Base-by-base conservation (phyloP, 2,888 invertebrate species). In the Bombyx huttoni region DNA sequence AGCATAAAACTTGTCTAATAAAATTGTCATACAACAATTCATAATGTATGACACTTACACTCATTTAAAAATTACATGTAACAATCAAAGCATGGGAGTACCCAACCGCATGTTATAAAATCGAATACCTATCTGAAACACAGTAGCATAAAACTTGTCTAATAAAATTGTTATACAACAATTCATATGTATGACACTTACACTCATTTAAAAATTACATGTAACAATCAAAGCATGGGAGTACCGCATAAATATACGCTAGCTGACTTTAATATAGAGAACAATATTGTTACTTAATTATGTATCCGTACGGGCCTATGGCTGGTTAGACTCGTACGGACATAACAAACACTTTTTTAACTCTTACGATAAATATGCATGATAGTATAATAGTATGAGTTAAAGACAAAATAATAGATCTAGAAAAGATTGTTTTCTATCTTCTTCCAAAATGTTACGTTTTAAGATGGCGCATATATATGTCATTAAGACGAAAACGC, bases 271-370 rank as follows among this genome's bases (percentile, higher is more conserved):
- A 64, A 62, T 69, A 71, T 68, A 64, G 67, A 70, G 64, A 72
- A 63, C 62, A 65, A 63, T 53, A 63, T 24, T 65, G 58, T 60
- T 60, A 40, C 40, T 56, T 55, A 69, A 62, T 53, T 63, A 65
- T 63, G 65, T 68, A 76, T 74, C 70, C 81, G 64, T 78, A 76
- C 76, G 78, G 68, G 75, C 74, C 83, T 79, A 80, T 82, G 83
- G 85, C 87, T 85, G 86, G 86, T 80, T 83, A 84, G 82, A 80
- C 75, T 62, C 83, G 74, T 75, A 80, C 65, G 80, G 75, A 76
- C 73, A 70, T 61, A 63, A 65, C 63, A 64, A 68, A 34, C 7
- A 3, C 3, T 7, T 3, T 40, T 40, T 40, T 3, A 40, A 40
- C 40, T 8, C 12, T 40, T 40, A 40, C 12, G 24, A 24, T 24